phyloP scores from a whole-genome alignment of 1,140 invertebrate genomes.

The Oryctes rhinoceros region DNA sequence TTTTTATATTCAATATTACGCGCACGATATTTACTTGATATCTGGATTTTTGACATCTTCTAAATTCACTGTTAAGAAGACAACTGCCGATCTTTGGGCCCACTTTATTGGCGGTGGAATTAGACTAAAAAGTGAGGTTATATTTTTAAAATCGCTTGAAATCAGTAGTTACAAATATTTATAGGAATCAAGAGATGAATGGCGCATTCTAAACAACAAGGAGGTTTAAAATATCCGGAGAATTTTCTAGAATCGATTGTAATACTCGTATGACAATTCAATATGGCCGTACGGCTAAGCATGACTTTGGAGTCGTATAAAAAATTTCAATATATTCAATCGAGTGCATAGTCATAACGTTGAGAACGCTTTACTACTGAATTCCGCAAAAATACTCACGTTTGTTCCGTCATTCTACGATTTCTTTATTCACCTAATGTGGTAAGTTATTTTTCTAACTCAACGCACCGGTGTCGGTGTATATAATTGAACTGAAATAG shows the following conservation, averaged over 20 bases:
- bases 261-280: constrained; percentile 39
- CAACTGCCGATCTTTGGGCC: constrained; percentile 84
- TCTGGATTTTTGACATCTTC: constrained; percentile 89
- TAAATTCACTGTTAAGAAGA: constrained; percentile 88
- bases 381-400: constrained; percentile 43
- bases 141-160: background rate
- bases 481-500: constrained; percentile 37
- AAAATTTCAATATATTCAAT: background rate
- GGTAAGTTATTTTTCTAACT: background rate
- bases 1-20: constrained; percentile 16
- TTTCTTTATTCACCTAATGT: constrained; percentile 20
- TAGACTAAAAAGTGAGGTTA: constrained; percentile 51
- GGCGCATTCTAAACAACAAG: background rate
- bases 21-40: constrained; percentile 67
- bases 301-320: constrained; percentile 33
- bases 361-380: background rate
- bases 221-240: background rate
- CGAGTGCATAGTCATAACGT: background rate
- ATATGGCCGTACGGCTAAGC: constrained; percentile 45
- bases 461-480: constrained; percentile 24
- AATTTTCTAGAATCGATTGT: constrained; percentile 34
- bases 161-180: background rate
- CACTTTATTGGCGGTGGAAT: constrained; percentile 85
- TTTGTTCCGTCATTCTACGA: constrained; percentile 46
- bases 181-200: background rate